Conservation (phyloP, 2,888 invertebrate genomes). For the Orthonevra nobilis region DNA sequence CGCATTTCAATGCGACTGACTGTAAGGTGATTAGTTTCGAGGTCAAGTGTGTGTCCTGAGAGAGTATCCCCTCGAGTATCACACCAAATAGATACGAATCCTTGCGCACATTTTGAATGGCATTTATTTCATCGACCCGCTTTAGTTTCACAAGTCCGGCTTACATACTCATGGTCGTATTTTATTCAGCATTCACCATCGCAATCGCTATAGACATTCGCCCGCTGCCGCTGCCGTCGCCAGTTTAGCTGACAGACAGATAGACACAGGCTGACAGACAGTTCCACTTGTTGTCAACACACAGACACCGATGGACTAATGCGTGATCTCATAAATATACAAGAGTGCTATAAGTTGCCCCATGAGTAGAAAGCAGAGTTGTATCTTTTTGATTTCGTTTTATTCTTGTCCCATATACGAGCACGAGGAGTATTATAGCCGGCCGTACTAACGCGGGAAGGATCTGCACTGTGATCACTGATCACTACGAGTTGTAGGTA, state of each 20-base stretch:
- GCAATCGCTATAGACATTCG: too few species aligned
- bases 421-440: constrained; percentile 21
- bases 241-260: constrained; percentile 61
- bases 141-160: constrained; percentile 44
- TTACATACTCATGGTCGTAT: constrained; percentile 43
- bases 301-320: constrained; percentile 66
- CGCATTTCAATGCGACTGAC: constrained; percentile 49
- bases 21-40: constrained; percentile 59
- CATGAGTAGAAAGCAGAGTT: constrained; percentile 30
- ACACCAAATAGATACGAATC: too few species aligned
- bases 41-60: constrained; percentile 45
- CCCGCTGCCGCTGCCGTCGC: too few species aligned
- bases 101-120: constrained; percentile 34
- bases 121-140: constrained; percentile 55
- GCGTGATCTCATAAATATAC: constrained; percentile 71
- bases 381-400: constrained; percentile 18
- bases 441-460: constrained; percentile 65
- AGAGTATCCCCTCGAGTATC: constrained; percentile 60
- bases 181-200: constrained; percentile 54
- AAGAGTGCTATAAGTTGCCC: constrained; percentile 55
- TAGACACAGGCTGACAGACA: constrained; percentile 68
- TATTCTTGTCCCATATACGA: constrained; percentile 26
- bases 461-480: constrained; percentile 31
- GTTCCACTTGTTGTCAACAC: constrained; percentile 70
- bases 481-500: constrained; percentile 42